Percentiles rank a stretch among this genome's conserved stretches.
phyloP scores from a whole-genome alignment of 2,113 vertebrate species.

The Plotosus lineatus region DNA sequence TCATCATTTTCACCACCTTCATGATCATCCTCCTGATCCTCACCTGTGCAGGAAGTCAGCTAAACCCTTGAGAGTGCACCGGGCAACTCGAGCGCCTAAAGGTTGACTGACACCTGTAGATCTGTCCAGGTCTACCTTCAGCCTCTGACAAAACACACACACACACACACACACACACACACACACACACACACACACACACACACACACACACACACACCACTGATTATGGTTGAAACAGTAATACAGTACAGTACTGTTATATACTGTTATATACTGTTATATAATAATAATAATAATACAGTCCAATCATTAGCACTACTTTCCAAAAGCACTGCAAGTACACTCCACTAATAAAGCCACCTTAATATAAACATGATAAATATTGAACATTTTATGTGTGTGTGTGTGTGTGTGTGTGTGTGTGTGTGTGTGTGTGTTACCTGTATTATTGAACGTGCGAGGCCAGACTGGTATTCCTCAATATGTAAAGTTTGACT shows the following conservation, averaged over 20 bases:
- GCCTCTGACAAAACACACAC: conserved; percentile 70
- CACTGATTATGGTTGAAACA: no score
- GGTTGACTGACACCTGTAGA: conserved; percentile 84
- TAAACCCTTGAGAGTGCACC: conserved; percentile 81
- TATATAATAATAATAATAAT: no score
- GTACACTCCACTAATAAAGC: neutral
- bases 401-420: neutral
- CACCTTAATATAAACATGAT: neutral
- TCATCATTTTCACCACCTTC: neutral
- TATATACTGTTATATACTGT: no score
- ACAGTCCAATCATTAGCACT: neutral
- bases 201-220: no score
- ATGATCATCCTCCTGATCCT: conserved; percentile 33
- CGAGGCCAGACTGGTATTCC: conserved; percentile 73
- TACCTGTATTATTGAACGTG: conserved; percentile 77
- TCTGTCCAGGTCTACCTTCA: conserved; percentile 83
- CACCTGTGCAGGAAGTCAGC: conserved; percentile 88
- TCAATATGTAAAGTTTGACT: conserved; percentile 73
- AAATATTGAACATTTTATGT: no score
- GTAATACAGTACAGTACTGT: no score
- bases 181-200: neutral
- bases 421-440: neutral
- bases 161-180: conserved; percentile 24
- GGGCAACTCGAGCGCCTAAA: conserved; percentile 81
- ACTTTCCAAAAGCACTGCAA: neutral